A percentile compares a stretch with the other conserved stretches of the same genome.
These are phyloP conservation scores for Bergia puertoricense DNA, from an alignment of 92 coral and sea anemone genomes.

Conservation along the genomic window DNA sequence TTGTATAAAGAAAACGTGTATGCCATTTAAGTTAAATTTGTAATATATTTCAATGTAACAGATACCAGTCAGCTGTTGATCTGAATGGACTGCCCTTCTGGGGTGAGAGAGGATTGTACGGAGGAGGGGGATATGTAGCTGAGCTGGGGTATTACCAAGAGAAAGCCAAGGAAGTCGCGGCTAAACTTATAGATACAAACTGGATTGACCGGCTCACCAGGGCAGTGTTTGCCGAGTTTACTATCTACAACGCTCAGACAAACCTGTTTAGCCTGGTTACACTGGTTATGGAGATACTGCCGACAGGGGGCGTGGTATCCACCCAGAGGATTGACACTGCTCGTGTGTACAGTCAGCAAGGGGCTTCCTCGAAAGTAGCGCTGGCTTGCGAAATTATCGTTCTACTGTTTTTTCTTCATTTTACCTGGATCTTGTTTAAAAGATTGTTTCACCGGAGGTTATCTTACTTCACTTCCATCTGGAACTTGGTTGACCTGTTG, in stretches of 20 bases:
- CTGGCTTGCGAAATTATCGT: slow-evolving; percentile 48
- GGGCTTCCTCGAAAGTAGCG: slow-evolving; percentile 43
- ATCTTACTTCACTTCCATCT: slow-evolving; percentile 44
- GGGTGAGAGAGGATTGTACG: slow-evolving; percentile 58
- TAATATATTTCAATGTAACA: not conserved
- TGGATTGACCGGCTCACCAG: slow-evolving; percentile 61
- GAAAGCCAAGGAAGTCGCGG: slow-evolving; percentile 45
- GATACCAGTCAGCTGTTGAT: slow-evolving; percentile 42
- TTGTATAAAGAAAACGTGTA: too few relatives aligned
- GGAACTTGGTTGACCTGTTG: slow-evolving; percentile 52
- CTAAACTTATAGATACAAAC: slow-evolving; percentile 42
- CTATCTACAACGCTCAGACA: slow-evolving; percentile 65
- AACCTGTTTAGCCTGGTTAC: slow-evolving; percentile 72
- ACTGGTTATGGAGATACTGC: slow-evolving; percentile 53
- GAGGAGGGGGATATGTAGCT: slow-evolving; percentile 64
- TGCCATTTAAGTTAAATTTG: not conserved
- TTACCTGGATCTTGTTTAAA: slow-evolving; percentile 46
- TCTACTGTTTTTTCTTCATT: slow-evolving; percentile 34
- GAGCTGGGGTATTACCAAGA: slow-evolving; percentile 57
- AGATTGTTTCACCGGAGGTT: slow-evolving; percentile 43
- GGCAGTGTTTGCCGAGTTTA: slow-evolving; percentile 57
- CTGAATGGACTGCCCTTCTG: slow-evolving; percentile 59
- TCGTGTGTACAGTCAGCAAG: slow-evolving; percentile 64
- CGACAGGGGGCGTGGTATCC: slow-evolving; percentile 62
- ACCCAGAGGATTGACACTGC: slow-evolving; percentile 61